phyloP scores from a whole-genome alignment of 2,113 vertebrate genomes.

The Spea bombifrons region DNA sequence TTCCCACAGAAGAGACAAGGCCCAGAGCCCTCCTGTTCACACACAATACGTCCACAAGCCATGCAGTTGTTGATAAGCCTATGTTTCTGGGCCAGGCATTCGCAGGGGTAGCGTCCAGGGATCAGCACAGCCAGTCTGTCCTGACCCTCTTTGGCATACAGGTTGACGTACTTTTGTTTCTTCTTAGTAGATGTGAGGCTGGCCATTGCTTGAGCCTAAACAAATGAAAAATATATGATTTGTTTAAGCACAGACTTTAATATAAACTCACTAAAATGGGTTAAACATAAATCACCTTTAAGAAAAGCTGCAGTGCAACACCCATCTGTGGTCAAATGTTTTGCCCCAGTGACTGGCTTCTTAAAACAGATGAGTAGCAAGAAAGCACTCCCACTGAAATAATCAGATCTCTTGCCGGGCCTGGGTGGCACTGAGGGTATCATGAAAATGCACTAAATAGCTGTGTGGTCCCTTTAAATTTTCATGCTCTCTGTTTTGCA shows the following conservation, averaged over 20 bases:
- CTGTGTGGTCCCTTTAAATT: too few species aligned
- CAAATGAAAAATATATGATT: slow-evolving; percentile 5
- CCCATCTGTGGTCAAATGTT: too few species aligned
- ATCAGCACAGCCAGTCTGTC: slow-evolving; percentile 82
- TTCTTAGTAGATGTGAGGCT: slow-evolving; percentile 69
- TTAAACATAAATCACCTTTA: not conserved
- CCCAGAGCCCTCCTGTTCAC: slow-evolving; percentile 92
- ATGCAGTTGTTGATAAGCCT: slow-evolving; percentile 94
- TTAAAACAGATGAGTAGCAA: too few species aligned
- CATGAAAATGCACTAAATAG: too few species aligned
- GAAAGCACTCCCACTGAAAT: too few species aligned
- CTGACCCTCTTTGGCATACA: slow-evolving; percentile 89
- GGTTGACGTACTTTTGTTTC: slow-evolving; percentile 86
- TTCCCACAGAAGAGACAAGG: slow-evolving; percentile 89
- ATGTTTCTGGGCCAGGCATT: slow-evolving; percentile 95
- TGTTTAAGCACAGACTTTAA: slow-evolving; percentile 11
- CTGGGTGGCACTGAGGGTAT: too few species aligned
- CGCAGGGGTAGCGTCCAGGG: slow-evolving; percentile 84
- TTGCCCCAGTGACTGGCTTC: too few species aligned
- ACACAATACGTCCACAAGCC: slow-evolving; percentile 88
- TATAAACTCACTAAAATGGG: not conserved
- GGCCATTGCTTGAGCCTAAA: slow-evolving; percentile 79
- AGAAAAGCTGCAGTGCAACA: too few species aligned
- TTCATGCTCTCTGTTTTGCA: too few species aligned
- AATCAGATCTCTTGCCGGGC: too few species aligned